Conservation (phyloP, 2,888 invertebrate species). For the Thymelicus sylvestris region DNA sequence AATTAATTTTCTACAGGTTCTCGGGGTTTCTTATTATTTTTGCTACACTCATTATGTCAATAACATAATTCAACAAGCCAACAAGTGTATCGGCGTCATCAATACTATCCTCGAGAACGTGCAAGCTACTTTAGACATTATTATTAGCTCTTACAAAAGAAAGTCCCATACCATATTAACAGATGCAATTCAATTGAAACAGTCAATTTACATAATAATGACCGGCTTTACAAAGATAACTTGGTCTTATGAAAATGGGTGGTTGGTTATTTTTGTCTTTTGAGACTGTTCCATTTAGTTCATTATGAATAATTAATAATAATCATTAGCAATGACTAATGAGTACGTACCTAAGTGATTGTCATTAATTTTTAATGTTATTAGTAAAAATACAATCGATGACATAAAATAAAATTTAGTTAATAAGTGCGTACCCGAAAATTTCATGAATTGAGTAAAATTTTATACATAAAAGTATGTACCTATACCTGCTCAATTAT, state of each 20-base stretch:
- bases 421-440: neutral
- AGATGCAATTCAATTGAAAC: slow-evolving; percentile 14
- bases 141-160: slow-evolving; percentile 16
- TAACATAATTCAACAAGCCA: slow-evolving; percentile 15
- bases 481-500: too few species aligned
- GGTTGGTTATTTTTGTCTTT: neutral
- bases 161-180: slow-evolving; percentile 5
- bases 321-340: too few species aligned
- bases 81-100: slow-evolving; percentile 23
- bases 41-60: slow-evolving; percentile 10
- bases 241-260: slow-evolving; percentile 12
- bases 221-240: neutral
- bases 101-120: neutral
- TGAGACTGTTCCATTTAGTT: too few species aligned
- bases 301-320: too few species aligned
- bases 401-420: neutral
- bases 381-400: too few species aligned
- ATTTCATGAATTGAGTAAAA: too few species aligned
- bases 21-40: neutral
- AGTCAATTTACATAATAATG: slow-evolving; percentile 26
- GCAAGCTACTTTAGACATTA: slow-evolving; percentile 17
- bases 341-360: too few species aligned
- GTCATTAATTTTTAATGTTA: too few species aligned
- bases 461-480: too few species aligned
- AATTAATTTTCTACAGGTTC: neutral